Evolutionary conservation across 2,888 invertebrate genomes (phyloP).

Genomic region (Agriotes lineatus): DNA sequence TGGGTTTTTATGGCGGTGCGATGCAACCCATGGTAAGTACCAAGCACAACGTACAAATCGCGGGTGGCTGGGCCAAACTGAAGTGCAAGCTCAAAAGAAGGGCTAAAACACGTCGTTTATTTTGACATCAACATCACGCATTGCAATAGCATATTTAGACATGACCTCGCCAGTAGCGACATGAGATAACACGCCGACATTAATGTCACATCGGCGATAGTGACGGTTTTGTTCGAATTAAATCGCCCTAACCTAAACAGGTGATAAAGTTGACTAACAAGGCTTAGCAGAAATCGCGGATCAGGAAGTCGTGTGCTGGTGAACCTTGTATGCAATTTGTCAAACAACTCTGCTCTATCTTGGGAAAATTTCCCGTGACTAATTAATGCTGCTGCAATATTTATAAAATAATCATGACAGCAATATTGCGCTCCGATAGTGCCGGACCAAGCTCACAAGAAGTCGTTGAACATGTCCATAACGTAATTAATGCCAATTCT

Average conservation of each 20-base stretch:
- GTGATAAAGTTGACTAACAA: background rate
- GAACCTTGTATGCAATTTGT: too few relatives aligned
- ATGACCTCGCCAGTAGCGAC: constrained; percentile 22
- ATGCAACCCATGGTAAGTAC: background rate
- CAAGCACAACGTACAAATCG: constrained; percentile 16
- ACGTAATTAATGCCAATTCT: too few relatives aligned
- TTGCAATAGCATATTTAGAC: constrained; percentile 24
- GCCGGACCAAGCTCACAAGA: background rate
- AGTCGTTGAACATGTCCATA: too few relatives aligned
- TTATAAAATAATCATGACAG: constrained; percentile 7
- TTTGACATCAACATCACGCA: constrained; percentile 20
- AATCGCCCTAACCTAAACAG: too few relatives aligned
- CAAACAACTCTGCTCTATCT: too few relatives aligned
- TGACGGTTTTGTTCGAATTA: background rate
- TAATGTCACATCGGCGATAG: constrained; percentile 23
- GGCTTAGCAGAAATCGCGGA: background rate
- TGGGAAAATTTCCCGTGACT: too few relatives aligned
- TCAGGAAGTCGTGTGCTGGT: too few relatives aligned
- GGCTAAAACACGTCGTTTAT: constrained; percentile 4
- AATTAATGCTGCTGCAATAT: constrained; percentile 5
- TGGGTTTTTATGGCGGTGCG: background rate
- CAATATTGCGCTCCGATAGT: constrained; percentile 4
- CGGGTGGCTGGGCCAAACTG: too few relatives aligned
- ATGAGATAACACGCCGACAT: constrained; percentile 20
- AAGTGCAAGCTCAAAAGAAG: too few relatives aligned